Percentiles rank a stretch among this genome's conserved stretches.
These are phyloP conservation scores for Rutilus rutilus DNA, from an alignment of 2,113 vertebrate genomes.

Conservation along the genomic window DNA sequence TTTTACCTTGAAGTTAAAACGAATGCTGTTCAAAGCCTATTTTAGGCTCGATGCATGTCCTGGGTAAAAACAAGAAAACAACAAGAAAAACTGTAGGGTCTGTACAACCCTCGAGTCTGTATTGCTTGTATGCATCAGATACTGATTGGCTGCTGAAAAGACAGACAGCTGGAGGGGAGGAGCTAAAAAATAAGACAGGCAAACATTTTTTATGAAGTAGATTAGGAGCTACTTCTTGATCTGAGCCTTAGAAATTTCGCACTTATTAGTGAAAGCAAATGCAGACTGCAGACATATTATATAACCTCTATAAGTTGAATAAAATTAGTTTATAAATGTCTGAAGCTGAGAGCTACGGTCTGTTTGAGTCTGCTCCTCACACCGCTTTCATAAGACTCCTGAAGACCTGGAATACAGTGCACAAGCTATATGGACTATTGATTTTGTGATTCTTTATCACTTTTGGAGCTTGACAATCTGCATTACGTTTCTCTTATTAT, in stretches of 20 bases:
- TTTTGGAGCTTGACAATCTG: not conserved
- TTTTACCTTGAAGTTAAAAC: not conserved
- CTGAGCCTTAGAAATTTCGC: not conserved
- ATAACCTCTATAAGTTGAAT: not conserved
- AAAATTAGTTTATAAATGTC: not conserved
- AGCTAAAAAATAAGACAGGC: too few relatives aligned
- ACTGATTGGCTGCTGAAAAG: not conserved
- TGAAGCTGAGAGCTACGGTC: not conserved
- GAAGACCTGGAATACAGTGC: not conserved
- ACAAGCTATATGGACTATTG: not conserved
- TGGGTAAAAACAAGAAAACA: not conserved
- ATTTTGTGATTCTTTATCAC: not conserved
- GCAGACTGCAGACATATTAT: not conserved
- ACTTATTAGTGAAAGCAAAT: not conserved
- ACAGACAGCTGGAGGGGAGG: not conserved
- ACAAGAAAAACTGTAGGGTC: not conserved
- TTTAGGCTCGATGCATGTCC: not conserved
- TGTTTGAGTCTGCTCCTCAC: not conserved
- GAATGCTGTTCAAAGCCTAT: not conserved
- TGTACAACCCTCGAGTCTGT: too few relatives aligned
- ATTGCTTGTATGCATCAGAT: not conserved
- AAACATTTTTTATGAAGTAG: not conserved
- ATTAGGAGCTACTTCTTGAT: not conserved
- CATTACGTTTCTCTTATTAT: not conserved
- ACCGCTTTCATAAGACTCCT: not conserved